Base-by-base conservation (phyloP, 1,140 invertebrate genomes). In the Antheraea pernyi region DNA sequence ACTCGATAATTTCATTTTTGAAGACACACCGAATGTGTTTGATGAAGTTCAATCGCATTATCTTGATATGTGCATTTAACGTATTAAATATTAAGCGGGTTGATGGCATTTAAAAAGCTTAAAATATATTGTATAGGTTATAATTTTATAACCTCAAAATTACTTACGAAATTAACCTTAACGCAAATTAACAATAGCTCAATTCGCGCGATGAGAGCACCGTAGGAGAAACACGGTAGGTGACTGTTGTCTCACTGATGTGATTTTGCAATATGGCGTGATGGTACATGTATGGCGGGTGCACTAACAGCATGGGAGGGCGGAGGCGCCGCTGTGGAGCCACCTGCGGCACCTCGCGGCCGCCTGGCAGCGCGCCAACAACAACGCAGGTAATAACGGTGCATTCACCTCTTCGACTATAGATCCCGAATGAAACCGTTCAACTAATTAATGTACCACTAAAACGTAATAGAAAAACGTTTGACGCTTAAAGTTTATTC, bases 291-390 rank as follows among this genome's bases (percentile, higher is more conserved):
- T 81, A 69, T 72, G 71, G 70, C 64, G 79, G 80, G 84, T 81
- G 84, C 85, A 93, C 90, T 93, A 92, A 92, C 91, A 91, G 91
- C 91, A 91, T 91, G 91, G 81, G 82, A 73, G 81, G 74, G 76
- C 76, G 82, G 82, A 82, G 81, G 82, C 85, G 81, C 86, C 85
- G 81, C 83, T 89, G 79, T 87, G 85, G 88, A 69, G 75, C 66
- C 86, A 86, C 79, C 80, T 89, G 81, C 83, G 83, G 63, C 83
- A 76, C 36, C 87, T 89, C 63, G 85, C 89, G 59, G 79, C 85
- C 53, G 81, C 73, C 67, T 83, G 83, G 83, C 84, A 81, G 73
- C 80, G 78, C 61, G 67, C 70, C 65, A 68, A 68, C 69, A 71
- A 19, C 19, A 10, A 30, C 13, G 64, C 78, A 85, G 83, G 85